A percentile compares a stretch with the other conserved stretches of the same genome.
Evolutionary conservation across 2,113 vertebrate genomes (phyloP).

Genomic region (Pygoscelis adeliae): DNA sequence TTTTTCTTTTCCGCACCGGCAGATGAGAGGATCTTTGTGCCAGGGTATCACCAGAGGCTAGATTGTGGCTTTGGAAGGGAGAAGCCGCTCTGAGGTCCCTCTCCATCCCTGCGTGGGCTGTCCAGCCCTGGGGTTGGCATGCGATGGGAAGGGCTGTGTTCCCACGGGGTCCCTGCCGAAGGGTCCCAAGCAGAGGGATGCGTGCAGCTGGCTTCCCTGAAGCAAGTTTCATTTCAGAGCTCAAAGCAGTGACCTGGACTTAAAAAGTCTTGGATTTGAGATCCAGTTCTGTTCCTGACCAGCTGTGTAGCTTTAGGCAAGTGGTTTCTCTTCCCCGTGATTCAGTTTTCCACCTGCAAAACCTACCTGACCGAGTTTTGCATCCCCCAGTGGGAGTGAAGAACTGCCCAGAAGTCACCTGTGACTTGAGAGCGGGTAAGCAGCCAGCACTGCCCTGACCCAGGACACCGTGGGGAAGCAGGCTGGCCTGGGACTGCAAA

Average conservation of each 20-base stretch:
- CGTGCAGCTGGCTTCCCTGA: not conserved
- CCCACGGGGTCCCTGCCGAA: accelerated
- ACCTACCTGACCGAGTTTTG: not conserved
- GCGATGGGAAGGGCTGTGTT: not conserved
- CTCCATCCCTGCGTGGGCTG: not conserved
- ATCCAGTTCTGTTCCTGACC: not conserved
- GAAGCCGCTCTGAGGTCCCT: not conserved
- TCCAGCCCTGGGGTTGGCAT: not conserved
- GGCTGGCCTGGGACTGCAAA: not conserved
- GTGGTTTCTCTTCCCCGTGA: not conserved
- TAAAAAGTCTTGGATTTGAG: not conserved
- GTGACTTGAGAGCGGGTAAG: not conserved
- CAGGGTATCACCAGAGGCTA: accelerated
- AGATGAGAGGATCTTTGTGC: not conserved
- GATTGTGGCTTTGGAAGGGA: not conserved
- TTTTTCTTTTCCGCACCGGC: accelerated
- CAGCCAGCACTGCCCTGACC: not conserved
- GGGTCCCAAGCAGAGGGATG: not conserved
- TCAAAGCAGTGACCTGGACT: not conserved
- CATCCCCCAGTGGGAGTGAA: accelerated
- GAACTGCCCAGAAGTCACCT: not conserved
- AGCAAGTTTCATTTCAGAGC: not conserved
- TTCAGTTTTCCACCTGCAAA: not conserved
- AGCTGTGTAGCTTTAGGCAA: not conserved
- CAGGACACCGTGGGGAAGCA: not conserved